A percentile compares a stretch with the other conserved stretches of the same genome.
Conservation (phyloP, 2,888 invertebrate genomes). For the Troides helena region DNA sequence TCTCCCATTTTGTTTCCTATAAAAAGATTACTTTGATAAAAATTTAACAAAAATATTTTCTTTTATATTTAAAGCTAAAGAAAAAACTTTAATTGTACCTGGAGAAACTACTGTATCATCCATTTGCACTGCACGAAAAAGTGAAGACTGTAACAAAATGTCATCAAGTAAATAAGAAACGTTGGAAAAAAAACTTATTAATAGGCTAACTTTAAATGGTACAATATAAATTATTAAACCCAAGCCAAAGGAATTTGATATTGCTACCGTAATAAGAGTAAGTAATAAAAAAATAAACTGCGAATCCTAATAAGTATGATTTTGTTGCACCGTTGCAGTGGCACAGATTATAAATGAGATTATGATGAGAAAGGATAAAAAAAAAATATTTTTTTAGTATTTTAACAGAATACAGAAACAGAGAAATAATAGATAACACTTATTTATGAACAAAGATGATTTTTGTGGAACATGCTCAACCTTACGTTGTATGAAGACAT, state of each 20-base stretch:
- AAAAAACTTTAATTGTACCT: conserved; percentile 48
- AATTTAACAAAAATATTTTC: background rate
- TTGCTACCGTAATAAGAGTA: conserved; percentile 12
- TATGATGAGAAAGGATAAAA: too few relatives aligned
- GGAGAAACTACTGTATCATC: conserved; percentile 77
- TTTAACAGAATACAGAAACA: too few relatives aligned
- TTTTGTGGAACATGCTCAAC: too few relatives aligned
- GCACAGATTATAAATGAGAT: conserved; percentile 1
- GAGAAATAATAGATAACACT: too few relatives aligned
- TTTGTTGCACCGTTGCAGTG: conserved; percentile 25
- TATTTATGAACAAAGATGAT: too few relatives aligned
- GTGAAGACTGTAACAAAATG: conserved; percentile 69
- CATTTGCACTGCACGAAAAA: conserved; percentile 68
- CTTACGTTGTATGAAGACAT: too few relatives aligned
- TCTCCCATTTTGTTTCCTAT: conserved; percentile 82
- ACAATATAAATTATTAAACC: conserved; percentile 6
- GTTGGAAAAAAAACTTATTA: conserved; percentile 10
- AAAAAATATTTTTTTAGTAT: too few relatives aligned
- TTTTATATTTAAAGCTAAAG: background rate
- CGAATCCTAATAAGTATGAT: conserved; percentile 14
- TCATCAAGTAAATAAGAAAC: conserved; percentile 47
- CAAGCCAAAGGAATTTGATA: conserved; percentile 13
- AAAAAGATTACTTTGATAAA: conserved; percentile 34
- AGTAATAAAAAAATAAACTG: conserved; percentile 26
- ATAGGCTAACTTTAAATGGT: background rate